Evolutionary conservation across 2,113 vertebrate species (phyloP), one percentile per base, ranked within the genome.

Genomic region (Varanus salvator): DNA sequence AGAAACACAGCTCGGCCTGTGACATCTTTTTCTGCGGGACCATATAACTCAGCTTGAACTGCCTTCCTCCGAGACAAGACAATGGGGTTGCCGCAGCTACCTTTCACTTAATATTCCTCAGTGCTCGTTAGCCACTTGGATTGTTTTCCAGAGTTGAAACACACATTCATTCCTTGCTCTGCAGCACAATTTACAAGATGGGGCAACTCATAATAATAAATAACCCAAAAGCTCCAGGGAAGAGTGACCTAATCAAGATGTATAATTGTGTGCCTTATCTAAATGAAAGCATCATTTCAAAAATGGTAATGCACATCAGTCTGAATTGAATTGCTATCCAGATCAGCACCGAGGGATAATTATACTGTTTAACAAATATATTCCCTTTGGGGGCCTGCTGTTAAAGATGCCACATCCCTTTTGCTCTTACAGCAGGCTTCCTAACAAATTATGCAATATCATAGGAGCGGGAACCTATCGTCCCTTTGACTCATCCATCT

Each of bases 331-430:
- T 88, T 94, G 96, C 96, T 95, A 69, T 44, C 87, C 93, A 96
- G 96, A 93, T 97, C 95, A 95, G 93, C 89, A 94, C 94, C 94
- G 97, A 97, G 96, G 97, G 96, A 96, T 98, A 98, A 98, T 98
- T 97, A 98, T 93, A 96, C 97, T 97, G 96, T 97, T 97, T 97
- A 97, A 97, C 96, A 97, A 97, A 97, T 96, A 97, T 92, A 96
- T 96, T 97, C 96, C 96, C 97, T 96, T 96, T 90, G 93, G 97
- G 95, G 95, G 92, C 89, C 90, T 92, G 94, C 93, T 96, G 95
- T 96, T 95, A 97, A 95, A 97, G 95, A 95, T 84, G 89, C 27
- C 93, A 85, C 91, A 93, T 94, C 96, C 95, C 27, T 80, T 87
- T 95, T 96, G 95, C 87, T 94, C 92, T 27, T 84, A 50, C 75